These are phyloP conservation scores for Dendronephthya gigantea DNA, from an alignment of 64 coral and sea anemone genomes.

Conservation along the genomic window DNA sequence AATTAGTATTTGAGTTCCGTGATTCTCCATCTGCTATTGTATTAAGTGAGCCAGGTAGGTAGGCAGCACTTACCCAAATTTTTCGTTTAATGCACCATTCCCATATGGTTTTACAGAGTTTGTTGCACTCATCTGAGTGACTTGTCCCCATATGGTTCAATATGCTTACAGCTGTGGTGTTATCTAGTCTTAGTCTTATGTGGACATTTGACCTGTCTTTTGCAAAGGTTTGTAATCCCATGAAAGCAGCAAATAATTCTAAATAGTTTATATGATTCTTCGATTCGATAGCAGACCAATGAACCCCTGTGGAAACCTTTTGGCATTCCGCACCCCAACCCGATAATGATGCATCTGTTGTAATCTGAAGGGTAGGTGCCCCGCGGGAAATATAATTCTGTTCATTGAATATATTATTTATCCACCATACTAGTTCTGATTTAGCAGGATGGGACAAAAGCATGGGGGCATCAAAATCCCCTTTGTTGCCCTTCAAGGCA, in stretches of 20 bases:
- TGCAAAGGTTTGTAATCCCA: constrained; percentile 9
- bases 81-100: constrained; percentile 53
- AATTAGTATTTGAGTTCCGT: not conserved
- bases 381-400: not conserved
- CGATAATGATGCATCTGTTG: too few species aligned
- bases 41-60: constrained; percentile 36
- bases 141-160: constrained; percentile 29
- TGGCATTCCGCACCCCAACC: too few species aligned
- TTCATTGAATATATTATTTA: not conserved
- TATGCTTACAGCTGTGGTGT: constrained; percentile 14
- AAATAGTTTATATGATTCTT: constrained; percentile 3
- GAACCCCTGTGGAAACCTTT: not conserved
- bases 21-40: constrained; percentile 29
- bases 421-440: constrained; percentile 38
- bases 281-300: constrained; percentile 2
- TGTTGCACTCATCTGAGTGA: constrained; percentile 22
- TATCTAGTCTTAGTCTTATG: constrained; percentile 2
- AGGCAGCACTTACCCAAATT: constrained; percentile 51
- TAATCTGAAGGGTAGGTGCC: too few species aligned
- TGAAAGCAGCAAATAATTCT: constrained; percentile 17
- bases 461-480: constrained; percentile 36
- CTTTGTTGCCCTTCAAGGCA: constrained; percentile 16
- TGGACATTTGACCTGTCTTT: not conserved
- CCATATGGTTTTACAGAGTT: constrained; percentile 37
- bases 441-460: not conserved